Base-by-base conservation (phyloP, 2,113 vertebrate genomes). In the Tretioscincus oriximinensis region DNA sequence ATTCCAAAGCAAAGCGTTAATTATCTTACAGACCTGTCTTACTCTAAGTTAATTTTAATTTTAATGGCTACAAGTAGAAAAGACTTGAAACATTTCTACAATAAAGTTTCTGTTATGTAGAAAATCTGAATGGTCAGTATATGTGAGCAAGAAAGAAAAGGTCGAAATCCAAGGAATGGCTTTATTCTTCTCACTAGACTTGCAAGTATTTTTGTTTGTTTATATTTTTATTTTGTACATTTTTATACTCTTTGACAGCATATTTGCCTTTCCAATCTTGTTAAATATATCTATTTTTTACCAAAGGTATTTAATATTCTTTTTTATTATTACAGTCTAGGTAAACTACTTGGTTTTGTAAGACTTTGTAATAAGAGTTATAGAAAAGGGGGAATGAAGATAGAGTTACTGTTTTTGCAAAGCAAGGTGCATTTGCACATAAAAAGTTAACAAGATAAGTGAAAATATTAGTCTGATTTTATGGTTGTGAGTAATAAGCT, bases 301-400 rank as follows among this genome's bases (percentile, higher is more conserved):
- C 95, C 95, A 96, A 96, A 96, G 95, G 96, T 97, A 98, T 98
- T 98, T 95, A 96, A 95, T 95, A 93, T 93, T 91, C 94, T 90
- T 95, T 95, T 83, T 94, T 93, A n/a, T 41, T 47, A 95, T 93
- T 95, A 91, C 90, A 94, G 85, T 67, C 85, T 95, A 95, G 92
- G 94, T 91, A 83, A 90, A 93, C 72, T 94, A 92, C 66, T 95
- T 96, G 95, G 93, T 88, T 90, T 94, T 92, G 69, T 91, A 93
- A 94, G 83, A 90, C 87, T 93, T 93, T 91, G 90, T 93, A 89
- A 92, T 91, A 86, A 93, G 92, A 92, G 84, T 84, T 91, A 58
- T 90, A 93, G 88, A 89, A 81, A 51, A 88, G 84, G 92, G 5
- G 87, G 85, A 91, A 86, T 81, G 82, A 90, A 90, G 47, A 88